A percentile compares a stretch with the other conserved stretches of the same genome.
Evolutionary conservation across 2,888 invertebrate species (phyloP).

Genomic region (Ormyrus pomaceus): DNA sequence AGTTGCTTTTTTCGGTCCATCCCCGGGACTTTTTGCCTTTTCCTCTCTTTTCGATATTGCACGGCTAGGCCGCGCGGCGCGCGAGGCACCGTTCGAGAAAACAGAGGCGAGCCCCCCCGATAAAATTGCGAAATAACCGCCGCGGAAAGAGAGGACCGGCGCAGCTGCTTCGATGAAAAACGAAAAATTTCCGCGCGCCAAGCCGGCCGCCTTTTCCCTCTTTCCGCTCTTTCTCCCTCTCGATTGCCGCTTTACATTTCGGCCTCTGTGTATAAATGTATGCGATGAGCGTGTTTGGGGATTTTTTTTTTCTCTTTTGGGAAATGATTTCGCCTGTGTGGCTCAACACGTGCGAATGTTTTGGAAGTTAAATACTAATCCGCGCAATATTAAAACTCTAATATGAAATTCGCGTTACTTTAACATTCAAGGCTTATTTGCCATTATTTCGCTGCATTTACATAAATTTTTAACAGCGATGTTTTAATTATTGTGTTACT

Average conservation of each 20-base stretch:
- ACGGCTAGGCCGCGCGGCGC: neutral
- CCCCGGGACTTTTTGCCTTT: slow-evolving; percentile 38
- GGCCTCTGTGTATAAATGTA: no score
- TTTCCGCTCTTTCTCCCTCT: no score
- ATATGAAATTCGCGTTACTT: no score
- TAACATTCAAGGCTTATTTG: no score
- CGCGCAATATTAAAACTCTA: neutral
- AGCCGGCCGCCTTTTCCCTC: neutral
- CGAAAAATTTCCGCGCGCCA: slow-evolving; percentile 25
- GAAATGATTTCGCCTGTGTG: no score
- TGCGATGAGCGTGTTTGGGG: no score
- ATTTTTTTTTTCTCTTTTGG: no score
- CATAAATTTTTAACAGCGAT: no score
- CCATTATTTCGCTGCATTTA: no score
- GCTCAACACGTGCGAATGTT: no score
- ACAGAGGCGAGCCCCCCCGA: slow-evolving; percentile 23
- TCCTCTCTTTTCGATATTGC: slow-evolving; percentile 45
- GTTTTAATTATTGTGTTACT: no score
- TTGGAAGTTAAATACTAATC: slow-evolving; percentile 1
- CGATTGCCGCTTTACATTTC: no score
- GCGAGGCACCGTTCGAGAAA: slow-evolving; percentile 4
- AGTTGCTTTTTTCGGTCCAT: slow-evolving; percentile 23
- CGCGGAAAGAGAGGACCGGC: neutral
- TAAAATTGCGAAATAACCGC: slow-evolving; percentile 55
- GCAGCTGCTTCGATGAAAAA: slow-evolving; percentile 48